Base-by-base conservation (phyloP, 2,888 invertebrate genomes). In the Phortica okadai region DNA sequence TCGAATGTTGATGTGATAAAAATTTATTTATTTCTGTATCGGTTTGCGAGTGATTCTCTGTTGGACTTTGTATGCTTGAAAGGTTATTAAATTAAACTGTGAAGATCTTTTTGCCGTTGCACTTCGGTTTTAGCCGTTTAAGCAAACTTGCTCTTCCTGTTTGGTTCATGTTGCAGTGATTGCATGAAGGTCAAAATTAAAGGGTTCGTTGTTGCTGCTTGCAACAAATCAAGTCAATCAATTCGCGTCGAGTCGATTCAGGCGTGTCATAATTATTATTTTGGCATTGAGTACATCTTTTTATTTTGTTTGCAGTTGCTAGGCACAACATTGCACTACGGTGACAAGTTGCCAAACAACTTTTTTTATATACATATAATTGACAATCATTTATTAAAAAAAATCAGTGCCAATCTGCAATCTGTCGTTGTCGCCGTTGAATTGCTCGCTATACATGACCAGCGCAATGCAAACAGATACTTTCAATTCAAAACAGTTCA, bases 251-350 rank as follows among this genome's bases (percentile, higher is more conserved):
- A 16, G n/a, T 8, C 11, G 25, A 8, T 64, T 21, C 8, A 8
- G 8, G 5, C 10, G 33, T 5, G 8, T 33, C 25, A 10, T 21
- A 21, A 21, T 69, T 69, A 69, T 69, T 42, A 16, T 16, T 69
- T 45, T 45, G 69, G 44, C 69, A 69, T 69, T 44, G 69, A 45
- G 44, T 44, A 69, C 21, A 45, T 44, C 16, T 44, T 69, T 45
- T 69, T 42, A 1, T 21, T 69, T 16, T 69, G n/a, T 44, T 21
- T 64, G 69, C 7, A n/a, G 69, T 44, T 45, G 5, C 45, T 69
- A n/a, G 45, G 33, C 33, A 33, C 1, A 33, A 33, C 1, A 33
- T 33, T 33, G 33, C 33, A 33, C 33, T 33, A 33, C 33, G 4
- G 33, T 33, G 33, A 33, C 33, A 33, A 33, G 33, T 33, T 33